Percentiles rank a stretch among this genome's conserved stretches.
Evolutionary conservation across 2,888 invertebrate genomes (phyloP).

Genomic region (Torymus auratus): DNA sequence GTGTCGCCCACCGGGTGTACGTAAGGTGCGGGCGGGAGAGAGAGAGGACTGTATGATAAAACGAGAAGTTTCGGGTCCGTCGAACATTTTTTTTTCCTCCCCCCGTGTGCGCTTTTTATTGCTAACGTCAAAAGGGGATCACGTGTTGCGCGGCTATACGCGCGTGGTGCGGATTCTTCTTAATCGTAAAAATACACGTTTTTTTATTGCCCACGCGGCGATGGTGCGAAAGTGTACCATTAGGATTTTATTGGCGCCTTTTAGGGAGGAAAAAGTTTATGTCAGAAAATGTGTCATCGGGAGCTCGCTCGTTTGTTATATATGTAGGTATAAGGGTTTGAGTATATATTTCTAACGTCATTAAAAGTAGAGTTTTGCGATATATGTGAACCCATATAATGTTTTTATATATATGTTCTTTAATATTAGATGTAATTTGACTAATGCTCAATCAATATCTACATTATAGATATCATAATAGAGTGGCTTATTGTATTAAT

Average conservation of each 20-base stretch:
- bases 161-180: slow-evolving; percentile 32
- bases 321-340: background rate
- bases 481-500: no score
- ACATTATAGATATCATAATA: no score
- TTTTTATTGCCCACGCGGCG: slow-evolving; percentile 30
- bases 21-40: no score
- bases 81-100: slow-evolving; percentile 17
- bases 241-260: slow-evolving; percentile 43
- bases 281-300: background rate
- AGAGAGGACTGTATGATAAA: slow-evolving; percentile 25
- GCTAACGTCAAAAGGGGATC: slow-evolving; percentile 33
- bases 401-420: no score
- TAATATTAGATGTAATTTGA: no score
- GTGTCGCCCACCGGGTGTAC: no score
- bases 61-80: slow-evolving; percentile 27
- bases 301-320: background rate
- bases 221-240: slow-evolving; percentile 26
- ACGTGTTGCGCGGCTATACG: slow-evolving; percentile 51
- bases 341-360: no score
- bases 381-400: no score
- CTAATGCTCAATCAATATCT: no score
- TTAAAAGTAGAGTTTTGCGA: no score
- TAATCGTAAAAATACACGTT: slow-evolving; percentile 48
- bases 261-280: slow-evolving; percentile 23
- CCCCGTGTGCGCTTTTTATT: slow-evolving; percentile 16